A percentile compares a stretch with the other conserved stretches of the same genome.
Evolutionary conservation across 2,888 invertebrate species (phyloP).

Genomic region (Cheilosia vulpina): DNA sequence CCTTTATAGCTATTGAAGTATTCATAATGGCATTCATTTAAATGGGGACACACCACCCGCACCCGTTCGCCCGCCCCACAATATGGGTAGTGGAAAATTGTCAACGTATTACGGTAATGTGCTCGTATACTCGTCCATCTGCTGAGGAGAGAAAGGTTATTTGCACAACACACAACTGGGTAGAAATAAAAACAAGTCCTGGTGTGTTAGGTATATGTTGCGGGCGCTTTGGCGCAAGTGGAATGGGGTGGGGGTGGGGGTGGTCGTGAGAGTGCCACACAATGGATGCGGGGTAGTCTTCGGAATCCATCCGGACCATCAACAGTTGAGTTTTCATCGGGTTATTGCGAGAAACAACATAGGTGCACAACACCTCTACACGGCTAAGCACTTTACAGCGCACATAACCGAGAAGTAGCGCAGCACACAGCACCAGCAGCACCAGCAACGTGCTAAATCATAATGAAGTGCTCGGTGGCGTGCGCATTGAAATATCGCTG

Average conservation of each 20-base stretch:
- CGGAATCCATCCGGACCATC: slow-evolving; percentile 68
- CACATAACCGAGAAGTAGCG: slow-evolving; percentile 1
- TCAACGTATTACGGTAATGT: slow-evolving; percentile 75
- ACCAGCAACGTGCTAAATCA: slow-evolving; percentile 40
- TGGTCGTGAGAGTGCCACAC: slow-evolving; percentile 20
- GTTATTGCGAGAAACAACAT: slow-evolving; percentile 52
- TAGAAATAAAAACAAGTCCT: slow-evolving; percentile 61
- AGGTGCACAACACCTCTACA: slow-evolving; percentile 23
- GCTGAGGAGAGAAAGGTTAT: slow-evolving; percentile 48
- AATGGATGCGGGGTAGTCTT: slow-evolving; percentile 43
- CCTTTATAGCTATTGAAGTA: slow-evolving; percentile 75
- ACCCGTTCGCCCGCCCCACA: not conserved
- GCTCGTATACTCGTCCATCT: slow-evolving; percentile 42
- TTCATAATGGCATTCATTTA: slow-evolving; percentile 75
- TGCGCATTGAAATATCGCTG: slow-evolving; percentile 69
- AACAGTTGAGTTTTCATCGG: slow-evolving; percentile 72
- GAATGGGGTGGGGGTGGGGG: slow-evolving; percentile 5
- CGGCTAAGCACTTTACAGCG: slow-evolving; percentile 1
- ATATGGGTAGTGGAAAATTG: slow-evolving; percentile 59
- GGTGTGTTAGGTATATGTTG: slow-evolving; percentile 45
- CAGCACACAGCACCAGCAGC: slow-evolving; percentile 1
- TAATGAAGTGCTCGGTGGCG: slow-evolving; percentile 68
- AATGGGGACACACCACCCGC: slow-evolving; percentile 60
- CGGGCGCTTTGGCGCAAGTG: slow-evolving; percentile 58
- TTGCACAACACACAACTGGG: slow-evolving; percentile 52